phyloP scores from a whole-genome alignment of 1,140 invertebrate genomes.

The Battus philenor region DNA sequence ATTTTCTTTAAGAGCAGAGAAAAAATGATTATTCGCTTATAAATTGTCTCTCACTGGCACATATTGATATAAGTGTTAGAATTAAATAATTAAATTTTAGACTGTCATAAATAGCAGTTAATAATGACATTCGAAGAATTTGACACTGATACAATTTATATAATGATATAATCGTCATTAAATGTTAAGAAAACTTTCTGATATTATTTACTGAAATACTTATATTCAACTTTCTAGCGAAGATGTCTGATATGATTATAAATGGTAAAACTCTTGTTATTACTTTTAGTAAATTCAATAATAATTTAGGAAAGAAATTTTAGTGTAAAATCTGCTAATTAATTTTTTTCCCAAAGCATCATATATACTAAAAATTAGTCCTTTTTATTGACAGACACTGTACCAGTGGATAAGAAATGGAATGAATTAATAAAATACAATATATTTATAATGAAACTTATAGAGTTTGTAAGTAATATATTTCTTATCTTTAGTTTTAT shows the following conservation, averaged over 20 bases:
- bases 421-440: conserved; percentile 64
- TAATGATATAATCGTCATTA: neutral
- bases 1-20: too few relatives aligned
- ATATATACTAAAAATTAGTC: too few relatives aligned
- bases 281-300: conserved; percentile 2
- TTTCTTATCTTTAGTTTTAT: too few relatives aligned
- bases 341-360: too few relatives aligned
- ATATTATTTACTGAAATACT: conserved; percentile 3
- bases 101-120: too few relatives aligned
- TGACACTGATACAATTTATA: neutral
- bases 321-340: too few relatives aligned
- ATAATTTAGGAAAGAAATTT: too few relatives aligned
- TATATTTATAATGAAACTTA: conserved; percentile 68
- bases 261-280: conserved; percentile 40
- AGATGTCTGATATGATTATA: conserved; percentile 68
- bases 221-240: conserved; percentile 13
- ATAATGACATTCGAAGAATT: conserved; percentile 2
- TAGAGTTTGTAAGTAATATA: conserved; percentile 64
- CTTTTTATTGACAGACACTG: conserved; percentile 45
- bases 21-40: too few relatives aligned
- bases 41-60: too few relatives aligned
- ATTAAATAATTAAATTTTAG: too few relatives aligned
- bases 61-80: too few relatives aligned
- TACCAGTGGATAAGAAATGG: conserved; percentile 66
- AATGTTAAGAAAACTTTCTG: neutral